Base-by-base conservation (phyloP, 2,113 vertebrate species). In the Electrona antarctica region DNA sequence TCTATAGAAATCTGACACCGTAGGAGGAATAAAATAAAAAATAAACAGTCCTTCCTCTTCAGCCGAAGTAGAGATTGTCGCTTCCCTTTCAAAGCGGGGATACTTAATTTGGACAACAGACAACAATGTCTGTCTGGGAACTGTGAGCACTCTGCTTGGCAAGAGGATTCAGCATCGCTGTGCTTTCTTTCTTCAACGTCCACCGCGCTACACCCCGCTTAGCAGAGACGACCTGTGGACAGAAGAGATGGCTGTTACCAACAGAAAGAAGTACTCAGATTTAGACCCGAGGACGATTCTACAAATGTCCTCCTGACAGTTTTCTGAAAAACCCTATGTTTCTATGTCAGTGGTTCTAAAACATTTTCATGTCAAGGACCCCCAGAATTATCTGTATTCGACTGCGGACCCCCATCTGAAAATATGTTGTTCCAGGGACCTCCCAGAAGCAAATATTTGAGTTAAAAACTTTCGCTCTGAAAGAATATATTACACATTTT, bases 181-280 rank as follows among this genome's bases (percentile, higher is more conserved):
- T 52, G n/a, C 13, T n/a, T 0, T 51, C 14, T 33, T 48, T 55
- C 63, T 69, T n/a, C n/a, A n/a, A n/a, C n/a, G 8, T n/a, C n/a
- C 33, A 41, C 33, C 33, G 57, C 5, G 15, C 91, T 91, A 98
- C 58, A 94, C 94, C 87, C 97, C 93, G 89, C 93, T 95, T 29
- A 98, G 86, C 81, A 98, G 92, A 4, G 92, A 90, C 46, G 97
- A 96, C 88, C 97, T 98, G 87, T 0, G 83, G 77, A 83, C 67
- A 41, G 48, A 73, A 62, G 47, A 74, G 45, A 11, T 7, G 6
- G 0, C 0, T n/a, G 63, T 74, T 58, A 54, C 54, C 14, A 8
- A 45, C 11, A 67, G 9, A 45, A 64, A 11, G 13, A 51, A 41
- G 6, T n/a, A n/a, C n/a, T n/a, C n/a, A n/a, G n/a, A n/a, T n/a